Percentiles rank a stretch among this genome's conserved stretches.
Evolutionary conservation across 2,888 invertebrate genomes (phyloP).

Genomic region (Philonicus albiceps): DNA sequence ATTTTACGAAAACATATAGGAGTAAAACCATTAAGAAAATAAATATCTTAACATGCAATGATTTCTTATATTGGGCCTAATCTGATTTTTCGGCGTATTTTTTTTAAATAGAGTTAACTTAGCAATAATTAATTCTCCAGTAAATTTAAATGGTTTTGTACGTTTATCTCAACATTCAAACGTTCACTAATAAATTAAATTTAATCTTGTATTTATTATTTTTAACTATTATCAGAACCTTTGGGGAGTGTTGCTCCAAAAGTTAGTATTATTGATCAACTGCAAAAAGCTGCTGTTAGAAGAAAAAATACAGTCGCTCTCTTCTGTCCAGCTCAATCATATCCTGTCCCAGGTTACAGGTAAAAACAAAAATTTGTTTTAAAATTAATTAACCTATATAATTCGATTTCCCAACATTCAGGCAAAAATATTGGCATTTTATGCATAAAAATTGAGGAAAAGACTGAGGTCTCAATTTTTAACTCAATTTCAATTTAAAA

Average conservation of each 20-base stretch:
- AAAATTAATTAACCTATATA: background rate
- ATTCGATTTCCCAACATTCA: background rate
- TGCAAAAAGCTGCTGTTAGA: constrained; percentile 66
- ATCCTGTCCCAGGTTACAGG: constrained; percentile 78
- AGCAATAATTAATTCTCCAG: too few species aligned
- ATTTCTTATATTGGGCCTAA: too few species aligned
- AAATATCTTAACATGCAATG: too few species aligned
- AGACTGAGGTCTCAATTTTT: too few species aligned
- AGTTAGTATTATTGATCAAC: constrained; percentile 73
- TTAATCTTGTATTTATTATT: background rate
- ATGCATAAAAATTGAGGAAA: too few species aligned
- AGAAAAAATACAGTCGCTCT: constrained; percentile 68
- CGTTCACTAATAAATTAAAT: background rate
- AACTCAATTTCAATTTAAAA: too few species aligned
- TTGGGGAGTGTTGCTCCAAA: constrained; percentile 68
- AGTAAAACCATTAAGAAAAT: background rate
- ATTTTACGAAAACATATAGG: background rate
- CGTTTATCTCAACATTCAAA: background rate
- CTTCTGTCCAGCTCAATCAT: constrained; percentile 78
- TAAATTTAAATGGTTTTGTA: background rate
- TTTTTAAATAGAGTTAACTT: too few species aligned
- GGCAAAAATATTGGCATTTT: too few species aligned
- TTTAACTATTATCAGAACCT: constrained; percentile 59
- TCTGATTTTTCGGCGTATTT: too few species aligned
- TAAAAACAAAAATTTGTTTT: constrained; percentile 54